Percentiles rank a stretch among this genome's conserved stretches.
Evolutionary conservation across 2,888 invertebrate genomes (phyloP).

Genomic region (Harpalus rubripes): DNA sequence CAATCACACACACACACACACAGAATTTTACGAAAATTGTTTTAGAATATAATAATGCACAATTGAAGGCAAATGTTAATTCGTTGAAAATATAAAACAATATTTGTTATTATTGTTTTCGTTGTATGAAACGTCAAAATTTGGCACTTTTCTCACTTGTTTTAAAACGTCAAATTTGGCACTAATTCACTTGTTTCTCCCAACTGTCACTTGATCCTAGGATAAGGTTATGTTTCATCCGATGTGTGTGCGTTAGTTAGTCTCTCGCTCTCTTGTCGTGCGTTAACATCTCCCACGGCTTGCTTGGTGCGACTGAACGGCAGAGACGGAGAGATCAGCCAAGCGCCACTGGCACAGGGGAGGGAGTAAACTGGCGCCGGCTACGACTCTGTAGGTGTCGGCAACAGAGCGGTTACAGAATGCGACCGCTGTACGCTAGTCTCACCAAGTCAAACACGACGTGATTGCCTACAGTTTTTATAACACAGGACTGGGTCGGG

Average conservation of each 20-base stretch:
- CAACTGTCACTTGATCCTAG: not conserved
- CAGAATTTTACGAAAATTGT: not conserved
- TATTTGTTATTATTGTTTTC: not conserved
- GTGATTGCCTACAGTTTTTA: slow-evolving; percentile 53
- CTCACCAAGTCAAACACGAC: slow-evolving; percentile 24
- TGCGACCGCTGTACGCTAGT: slow-evolving; percentile 15
- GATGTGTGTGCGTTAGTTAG: not conserved
- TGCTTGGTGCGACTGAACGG: slow-evolving; percentile 13
- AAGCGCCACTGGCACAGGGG: slow-evolving; percentile 42
- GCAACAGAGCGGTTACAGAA: slow-evolving; percentile 29
- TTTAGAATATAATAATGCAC: not conserved
- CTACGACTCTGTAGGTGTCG: slow-evolving; percentile 53
- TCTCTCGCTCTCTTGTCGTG: not conserved
- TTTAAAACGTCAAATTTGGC: not conserved
- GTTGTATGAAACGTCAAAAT: not conserved
- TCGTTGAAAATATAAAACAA: too few species aligned
- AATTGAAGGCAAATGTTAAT: not conserved
- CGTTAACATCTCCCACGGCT: not conserved
- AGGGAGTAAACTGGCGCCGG: slow-evolving; percentile 53
- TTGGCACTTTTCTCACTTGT: not conserved
- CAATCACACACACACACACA: not conserved
- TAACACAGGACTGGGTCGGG: slow-evolving; percentile 10
- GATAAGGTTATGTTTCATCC: not conserved
- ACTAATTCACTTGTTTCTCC: not conserved
- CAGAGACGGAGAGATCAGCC: not conserved